Base-by-base conservation (phyloP, 1,140 invertebrate species). In the Nautilus pompilius region DNA sequence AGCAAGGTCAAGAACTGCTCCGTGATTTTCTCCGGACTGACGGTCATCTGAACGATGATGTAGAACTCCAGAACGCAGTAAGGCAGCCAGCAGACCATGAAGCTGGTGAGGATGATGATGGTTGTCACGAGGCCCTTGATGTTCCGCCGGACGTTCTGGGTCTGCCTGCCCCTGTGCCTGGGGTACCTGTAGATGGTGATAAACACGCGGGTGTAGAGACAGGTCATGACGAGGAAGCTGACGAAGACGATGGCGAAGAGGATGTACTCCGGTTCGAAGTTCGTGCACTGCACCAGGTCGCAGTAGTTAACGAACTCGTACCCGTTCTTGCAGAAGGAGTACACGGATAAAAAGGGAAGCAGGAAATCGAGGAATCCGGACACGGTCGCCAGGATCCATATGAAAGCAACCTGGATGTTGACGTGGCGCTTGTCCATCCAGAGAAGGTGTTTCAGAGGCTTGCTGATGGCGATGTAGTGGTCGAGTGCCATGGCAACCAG, bases 401-500 rank as follows among this genome's bases (percentile, higher is more conserved):
- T 75, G 15, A 85, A 80, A 8, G 87, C 82, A 58, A 93, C 90
- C 13, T 93, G 83, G 0, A 89, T 78, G 2, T 86, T 87, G 0
- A 89, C 90, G 48, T 89, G 88, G 10, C 88, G 81, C 33, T 82
- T 79, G 34, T 62, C 70, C 60, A 77, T 67, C 32, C 89, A 87
- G 17, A 88, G 87, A 65, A 91, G 89, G 78, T 94, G 93, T n/a
- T 90, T 87, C 26, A 94, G 83, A 0, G 92, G 92, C 77, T 92
- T 90, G 5, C 91, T 90, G 32, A 95, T 91, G 0, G 92, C 93
- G 66, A 90, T 89, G 80, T 93, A 93, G 70, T 91, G 90, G 74
- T 90, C 89, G 20, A 89, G 74, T 5, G 89, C 88, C 32, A 91
- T 81, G 2, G 86, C 86, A 15, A 89, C 70, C 5, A 91, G 81